Evolutionary conservation across 1,140 invertebrate species (phyloP).

Genomic region (Pseudomyrmex gracilis): DNA sequence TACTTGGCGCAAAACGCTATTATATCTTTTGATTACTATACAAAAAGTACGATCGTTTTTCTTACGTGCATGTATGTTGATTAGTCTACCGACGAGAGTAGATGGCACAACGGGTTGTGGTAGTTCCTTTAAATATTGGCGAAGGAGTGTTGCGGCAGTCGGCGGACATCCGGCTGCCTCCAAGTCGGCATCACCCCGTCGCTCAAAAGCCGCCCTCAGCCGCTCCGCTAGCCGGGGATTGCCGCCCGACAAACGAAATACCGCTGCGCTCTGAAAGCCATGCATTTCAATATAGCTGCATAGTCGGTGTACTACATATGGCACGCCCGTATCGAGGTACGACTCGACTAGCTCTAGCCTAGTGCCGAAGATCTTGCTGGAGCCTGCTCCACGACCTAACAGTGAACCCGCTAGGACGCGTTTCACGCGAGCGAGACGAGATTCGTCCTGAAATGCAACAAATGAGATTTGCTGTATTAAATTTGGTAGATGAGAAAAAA

Average conservation of each 20-base stretch:
- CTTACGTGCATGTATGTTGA: constrained; percentile 82
- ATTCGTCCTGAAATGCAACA: constrained; percentile 78
- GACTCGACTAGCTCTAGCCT: constrained; percentile 80
- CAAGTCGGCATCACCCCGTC: constrained; percentile 85
- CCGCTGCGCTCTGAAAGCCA: constrained; percentile 82
- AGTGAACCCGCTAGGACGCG: constrained; percentile 82
- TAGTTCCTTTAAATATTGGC: constrained; percentile 85
- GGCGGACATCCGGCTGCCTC: constrained; percentile 83
- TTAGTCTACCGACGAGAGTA: constrained; percentile 80
- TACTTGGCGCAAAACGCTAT: too few species aligned
- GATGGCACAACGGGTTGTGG: constrained; percentile 84
- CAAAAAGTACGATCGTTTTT: not conserved
- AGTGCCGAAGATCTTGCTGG: constrained; percentile 80
- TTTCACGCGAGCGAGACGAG: constrained; percentile 83
- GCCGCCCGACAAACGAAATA: constrained; percentile 83
- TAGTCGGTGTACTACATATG: constrained; percentile 83
- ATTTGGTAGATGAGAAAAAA: not conserved
- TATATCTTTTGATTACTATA: too few species aligned
- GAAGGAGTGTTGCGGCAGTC: constrained; percentile 84
- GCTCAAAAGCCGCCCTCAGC: constrained; percentile 83
- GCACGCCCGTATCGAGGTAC: constrained; percentile 82
- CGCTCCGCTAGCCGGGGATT: constrained; percentile 83
- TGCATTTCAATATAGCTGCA: constrained; percentile 84
- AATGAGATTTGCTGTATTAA: not conserved
- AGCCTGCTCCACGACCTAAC: constrained; percentile 76